Evolutionary conservation across 2,888 invertebrate species (phyloP).

Genomic region (Drosophila cognata): DNA sequence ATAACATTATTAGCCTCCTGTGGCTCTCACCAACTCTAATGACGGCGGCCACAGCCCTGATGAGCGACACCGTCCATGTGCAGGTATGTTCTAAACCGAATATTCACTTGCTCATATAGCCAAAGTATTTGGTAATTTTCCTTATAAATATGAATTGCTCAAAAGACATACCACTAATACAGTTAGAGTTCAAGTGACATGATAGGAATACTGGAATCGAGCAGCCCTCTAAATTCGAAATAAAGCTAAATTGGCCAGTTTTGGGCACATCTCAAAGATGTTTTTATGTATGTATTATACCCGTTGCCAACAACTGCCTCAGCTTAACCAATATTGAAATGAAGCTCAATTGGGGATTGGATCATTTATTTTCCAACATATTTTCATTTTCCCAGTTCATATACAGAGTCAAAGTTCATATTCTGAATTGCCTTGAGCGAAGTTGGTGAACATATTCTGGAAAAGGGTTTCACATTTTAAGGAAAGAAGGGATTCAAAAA

Average conservation of each 20-base stretch:
- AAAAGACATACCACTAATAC: not conserved
- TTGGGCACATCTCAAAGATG: not conserved
- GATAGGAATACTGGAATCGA: not conserved
- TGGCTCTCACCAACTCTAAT: constrained; percentile 64
- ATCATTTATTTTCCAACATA: not conserved
- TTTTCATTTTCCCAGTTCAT: not conserved
- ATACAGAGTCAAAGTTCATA: not conserved
- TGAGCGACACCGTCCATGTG: constrained; percentile 57
- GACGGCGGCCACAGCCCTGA: constrained; percentile 50
- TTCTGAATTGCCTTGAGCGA: not conserved
- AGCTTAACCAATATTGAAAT: not conserved
- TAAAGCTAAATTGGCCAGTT: not conserved
- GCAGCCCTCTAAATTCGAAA: not conserved
- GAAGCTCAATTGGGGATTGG: not conserved
- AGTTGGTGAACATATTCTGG: not conserved
- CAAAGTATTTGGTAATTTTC: not conserved
- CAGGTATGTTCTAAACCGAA: constrained; percentile 61
- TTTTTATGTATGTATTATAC: not conserved
- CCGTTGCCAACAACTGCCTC: not conserved
- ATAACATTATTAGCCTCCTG: constrained; percentile 30
- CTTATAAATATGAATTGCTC: not conserved
- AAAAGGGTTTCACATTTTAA: not conserved
- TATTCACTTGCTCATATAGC: not conserved
- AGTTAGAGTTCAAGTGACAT: not conserved
- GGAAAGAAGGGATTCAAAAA: not conserved